Base-by-base conservation (phyloP, 37 sponge, comb jelly and placozoan species). In the Dysidea cf. avara region DNA sequence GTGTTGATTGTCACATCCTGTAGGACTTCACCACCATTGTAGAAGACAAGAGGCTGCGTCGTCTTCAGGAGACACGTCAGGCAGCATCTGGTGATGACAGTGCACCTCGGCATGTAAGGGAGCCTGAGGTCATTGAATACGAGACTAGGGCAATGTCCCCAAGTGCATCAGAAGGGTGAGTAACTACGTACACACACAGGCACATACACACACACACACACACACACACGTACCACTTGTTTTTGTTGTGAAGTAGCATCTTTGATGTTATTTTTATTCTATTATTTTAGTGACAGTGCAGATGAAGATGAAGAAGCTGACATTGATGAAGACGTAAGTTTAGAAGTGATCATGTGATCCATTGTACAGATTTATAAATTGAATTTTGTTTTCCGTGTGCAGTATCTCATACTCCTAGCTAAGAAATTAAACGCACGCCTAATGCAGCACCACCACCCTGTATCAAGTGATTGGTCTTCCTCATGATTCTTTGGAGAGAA, bases 91-190 rank as follows among this genome's bases (percentile, higher is more conserved):
- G 60, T 57, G 60, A 31, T 28, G 32, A 32, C 11, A 9, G 5
- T 12, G 7, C 5, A 43, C 9, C 46, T 12, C 43, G 43, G 22
- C 66, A 72, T 11, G 50, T 81, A 18, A 51, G 59, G 16, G 88
- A 87, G 52, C 83, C 88, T 31, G 83, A 87, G 48, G 71, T 87
- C 0, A 64, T 87, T 14, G 78, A 77, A 43, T 43, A 43, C 46
- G 46, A 43, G 9, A 43, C 28, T 47, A 68, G 46, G 51, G 50
- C 9, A 43, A 28, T 21, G 22, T 53, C 31, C 13, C 13, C 25
- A 22, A 20, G 57, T 36, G 39, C 9, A 3, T 43, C 37, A 50
- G 67, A 7, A 43, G 30, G 30, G 56, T 54, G 7, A 21, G 39
- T 39, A 33, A 33, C 24, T 33, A 71, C 72, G 7, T 71, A 52